Evolutionary conservation across 1,140 invertebrate species (phyloP), one percentile per base, ranked within the genome.

Genomic region (Andricus grossulariae): DNA sequence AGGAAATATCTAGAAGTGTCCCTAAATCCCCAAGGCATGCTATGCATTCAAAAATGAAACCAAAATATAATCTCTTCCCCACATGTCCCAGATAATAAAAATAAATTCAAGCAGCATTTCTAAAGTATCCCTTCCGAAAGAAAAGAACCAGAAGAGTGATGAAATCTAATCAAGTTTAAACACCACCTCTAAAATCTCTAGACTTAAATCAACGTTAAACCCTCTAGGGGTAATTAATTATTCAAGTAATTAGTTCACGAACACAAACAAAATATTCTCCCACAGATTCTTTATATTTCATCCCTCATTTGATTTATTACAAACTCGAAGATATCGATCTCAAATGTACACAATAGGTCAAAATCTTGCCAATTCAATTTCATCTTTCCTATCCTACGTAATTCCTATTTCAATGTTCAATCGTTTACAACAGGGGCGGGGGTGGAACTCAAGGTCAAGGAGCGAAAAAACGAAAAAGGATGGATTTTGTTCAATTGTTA

Each of bases 401-500:
- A 8, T 7, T 12, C 39, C 60, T 39, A 39, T 66, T 66, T 25
- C 60, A 32, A 66, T 66, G 45, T 66, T n/a, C 15, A 32, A 39
- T 39, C 15, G 25, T n/a, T 39, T 21, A 7, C 32, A 45, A 45
- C 39, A 66, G 60, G 25, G 60, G 25, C 60, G 60, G 60, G 16
- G 21, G 15, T 60, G 25, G 60, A 32, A 66, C 16, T 66, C 60
- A 66, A 66, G 60, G 60, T 66, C 60, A 66, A 32, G 32, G 60
- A 7, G 32, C 12, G 13, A 32, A 60, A 16, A 39, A 32, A n/a
- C 3, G 7, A 60, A 60, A 60, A 32, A 25, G 11, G 5, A 16
- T 16, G 0, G 25, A 32, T 15, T 32, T 25, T 57, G 10, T 11
- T 13, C 13, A 32, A 15, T 32, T 15, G 16, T 12, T 32, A 32